Percentiles rank a stretch among this genome's conserved stretches.
Evolutionary conservation across 2,113 vertebrate species (phyloP).

Genomic region (Turdus rufiventris): DNA sequence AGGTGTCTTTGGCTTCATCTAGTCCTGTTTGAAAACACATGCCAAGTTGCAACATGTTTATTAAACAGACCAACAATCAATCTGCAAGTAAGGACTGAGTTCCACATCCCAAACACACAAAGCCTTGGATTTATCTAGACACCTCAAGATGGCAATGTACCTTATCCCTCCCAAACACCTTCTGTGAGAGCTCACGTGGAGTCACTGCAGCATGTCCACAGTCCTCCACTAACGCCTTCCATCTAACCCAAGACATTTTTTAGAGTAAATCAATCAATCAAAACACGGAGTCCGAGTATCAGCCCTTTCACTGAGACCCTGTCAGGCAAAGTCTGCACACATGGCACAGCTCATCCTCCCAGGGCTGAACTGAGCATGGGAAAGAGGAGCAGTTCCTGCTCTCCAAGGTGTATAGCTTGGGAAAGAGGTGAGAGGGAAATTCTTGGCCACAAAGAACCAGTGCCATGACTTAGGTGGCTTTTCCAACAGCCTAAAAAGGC

Average conservation of each 20-base stretch:
- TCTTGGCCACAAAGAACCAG: not conserved
- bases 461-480: fast-evolving
- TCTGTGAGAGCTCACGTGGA: fast-evolving
- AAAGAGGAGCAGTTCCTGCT: not conserved
- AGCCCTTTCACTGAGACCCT: not conserved
- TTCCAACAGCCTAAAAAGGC: not conserved
- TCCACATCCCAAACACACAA: not conserved
- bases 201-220: not conserved
- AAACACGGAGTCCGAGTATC: not conserved
- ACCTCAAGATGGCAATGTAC: fast-evolving
- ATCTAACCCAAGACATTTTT: not conserved
- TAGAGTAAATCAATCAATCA: not conserved
- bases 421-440: not conserved
- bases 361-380: not conserved
- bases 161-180: not conserved
- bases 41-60: not conserved
- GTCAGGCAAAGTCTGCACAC: fast-evolving
- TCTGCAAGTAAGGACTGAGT: not conserved
- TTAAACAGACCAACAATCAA: not conserved
- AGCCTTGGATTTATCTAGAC: not conserved
- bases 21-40: not conserved
- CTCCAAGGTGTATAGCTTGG: not conserved
- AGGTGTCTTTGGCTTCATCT: not conserved
- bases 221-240: not conserved
- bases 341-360: not conserved